phyloP scores from a whole-genome alignment of 2,888 invertebrate species.

The Cosmia trapezina region DNA sequence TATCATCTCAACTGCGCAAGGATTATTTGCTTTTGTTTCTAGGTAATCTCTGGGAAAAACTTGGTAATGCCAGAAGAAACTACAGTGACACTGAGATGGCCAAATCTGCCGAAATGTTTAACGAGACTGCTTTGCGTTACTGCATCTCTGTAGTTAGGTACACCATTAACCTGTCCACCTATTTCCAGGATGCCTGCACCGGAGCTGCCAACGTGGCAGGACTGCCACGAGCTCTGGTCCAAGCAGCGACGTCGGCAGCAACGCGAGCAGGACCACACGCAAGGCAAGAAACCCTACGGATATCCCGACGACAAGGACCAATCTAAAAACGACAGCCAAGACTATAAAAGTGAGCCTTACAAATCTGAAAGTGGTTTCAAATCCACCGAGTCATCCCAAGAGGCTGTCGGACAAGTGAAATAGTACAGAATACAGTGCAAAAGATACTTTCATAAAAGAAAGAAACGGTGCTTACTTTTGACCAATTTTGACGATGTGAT shows the following conservation, averaged over 20 bases:
- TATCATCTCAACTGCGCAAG: not conserved
- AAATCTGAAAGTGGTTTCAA: conserved; percentile 77
- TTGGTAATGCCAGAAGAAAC: not conserved
- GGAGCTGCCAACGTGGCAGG: conserved; percentile 98
- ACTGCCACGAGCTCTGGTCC: conserved; percentile 99
- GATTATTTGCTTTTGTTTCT: not conserved
- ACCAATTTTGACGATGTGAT: conserved; percentile 70
- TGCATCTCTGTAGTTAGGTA: conserved; percentile 15
- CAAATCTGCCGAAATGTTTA: not conserved
- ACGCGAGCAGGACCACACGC: conserved; percentile 93
- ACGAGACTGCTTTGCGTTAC: conserved; percentile 33
- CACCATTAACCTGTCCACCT: conserved; percentile 20
- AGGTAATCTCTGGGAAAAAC: not conserved
- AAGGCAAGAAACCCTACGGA: conserved; percentile 76
- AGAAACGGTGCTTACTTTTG: conserved; percentile 73
- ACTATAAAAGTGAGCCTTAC: conserved; percentile 79
- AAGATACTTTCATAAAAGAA: conserved; percentile 66
- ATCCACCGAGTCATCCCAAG: conserved; percentile 75
- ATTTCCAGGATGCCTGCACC: conserved; percentile 94
- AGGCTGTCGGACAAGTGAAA: conserved; percentile 83
- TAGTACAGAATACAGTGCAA: conserved; percentile 79
- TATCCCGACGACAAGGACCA: conserved; percentile 66
- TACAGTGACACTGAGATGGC: not conserved
- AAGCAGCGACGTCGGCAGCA: conserved; percentile 97
- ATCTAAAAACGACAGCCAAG: conserved; percentile 61